These are phyloP conservation scores for Carduelis carduelis DNA, from an alignment of 2,797 vertebrate genomes.

Conservation along the genomic window DNA sequence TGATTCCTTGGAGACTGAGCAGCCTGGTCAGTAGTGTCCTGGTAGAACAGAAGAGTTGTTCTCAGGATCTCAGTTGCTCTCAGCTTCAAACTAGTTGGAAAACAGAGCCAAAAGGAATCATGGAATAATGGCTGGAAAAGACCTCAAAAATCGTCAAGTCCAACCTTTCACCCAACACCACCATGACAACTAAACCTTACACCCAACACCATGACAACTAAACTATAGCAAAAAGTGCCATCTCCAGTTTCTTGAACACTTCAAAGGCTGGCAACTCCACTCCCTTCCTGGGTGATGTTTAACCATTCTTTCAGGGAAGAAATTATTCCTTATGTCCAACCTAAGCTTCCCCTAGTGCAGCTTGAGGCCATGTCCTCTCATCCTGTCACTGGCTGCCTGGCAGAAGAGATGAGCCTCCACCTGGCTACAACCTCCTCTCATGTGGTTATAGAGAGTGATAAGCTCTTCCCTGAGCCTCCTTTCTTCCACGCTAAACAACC, in stretches of 20 bases:
- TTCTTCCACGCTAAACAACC: not conserved
- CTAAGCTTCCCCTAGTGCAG: too few species aligned
- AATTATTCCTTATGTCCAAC: not conserved
- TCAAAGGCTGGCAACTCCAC: not conserved
- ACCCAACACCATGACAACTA: not conserved
- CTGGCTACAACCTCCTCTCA: not conserved
- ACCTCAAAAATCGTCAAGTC: not conserved
- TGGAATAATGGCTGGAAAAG: not conserved
- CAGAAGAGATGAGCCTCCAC: not conserved
- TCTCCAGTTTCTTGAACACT: not conserved
- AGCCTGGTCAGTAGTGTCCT: not conserved
- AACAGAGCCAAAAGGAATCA: not conserved
- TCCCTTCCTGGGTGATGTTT: not conserved
- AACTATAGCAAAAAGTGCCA: not conserved
- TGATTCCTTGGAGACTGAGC: not conserved
- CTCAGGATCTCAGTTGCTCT: not conserved
- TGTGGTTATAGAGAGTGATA: not conserved
- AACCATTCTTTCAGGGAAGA: not conserved
- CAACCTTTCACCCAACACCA: not conserved
- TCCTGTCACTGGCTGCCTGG: not conserved
- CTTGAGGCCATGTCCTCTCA: not conserved
- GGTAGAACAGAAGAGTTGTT: not conserved
- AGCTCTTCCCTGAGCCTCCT: not conserved
- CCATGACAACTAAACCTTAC: not conserved
- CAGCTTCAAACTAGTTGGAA: not conserved